Conservation (phyloP, 2,888 invertebrate species). For the Listrodromus nycthemerus region DNA sequence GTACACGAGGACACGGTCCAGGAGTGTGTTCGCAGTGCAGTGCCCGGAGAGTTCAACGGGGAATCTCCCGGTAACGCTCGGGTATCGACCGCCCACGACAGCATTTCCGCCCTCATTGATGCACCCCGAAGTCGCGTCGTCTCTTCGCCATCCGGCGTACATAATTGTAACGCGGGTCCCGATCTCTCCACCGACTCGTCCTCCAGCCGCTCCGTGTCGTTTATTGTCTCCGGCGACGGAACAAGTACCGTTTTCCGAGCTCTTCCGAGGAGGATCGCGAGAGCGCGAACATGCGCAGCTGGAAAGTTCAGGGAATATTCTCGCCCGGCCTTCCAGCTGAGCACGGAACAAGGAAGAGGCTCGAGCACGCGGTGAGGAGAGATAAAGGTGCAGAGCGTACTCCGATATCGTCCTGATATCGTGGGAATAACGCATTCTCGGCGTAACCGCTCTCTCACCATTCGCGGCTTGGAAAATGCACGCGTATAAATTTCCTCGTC, state of each 20-base stretch:
- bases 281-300: background rate
- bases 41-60: conserved; percentile 17
- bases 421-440: conserved; percentile 57
- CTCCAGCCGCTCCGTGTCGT: conserved; percentile 9
- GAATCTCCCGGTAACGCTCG: conserved; percentile 57
- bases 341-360: conserved; percentile 54
- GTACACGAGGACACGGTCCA: conserved; percentile 53
- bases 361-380: conserved; percentile 34
- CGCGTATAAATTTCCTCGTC: conserved; percentile 47
- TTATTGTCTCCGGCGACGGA: conserved; percentile 39
- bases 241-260: conserved; percentile 50
- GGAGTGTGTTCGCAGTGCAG: conserved; percentile 38
- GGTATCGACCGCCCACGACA: conserved; percentile 77
- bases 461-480: background rate
- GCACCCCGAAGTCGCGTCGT: conserved; percentile 60
- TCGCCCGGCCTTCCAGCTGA: conserved; percentile 1
- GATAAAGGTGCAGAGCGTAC: conserved; percentile 47
- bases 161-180: conserved; percentile 56
- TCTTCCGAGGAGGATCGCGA: background rate
- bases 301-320: conserved; percentile 26
- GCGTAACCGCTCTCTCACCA: conserved; percentile 11
- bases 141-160: conserved; percentile 32
- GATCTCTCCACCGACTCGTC: background rate
- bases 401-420: conserved; percentile 55
- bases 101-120: conserved; percentile 79